These are phyloP conservation scores for Synanthedon formicaeformis DNA, from an alignment of 2,888 invertebrate species.

Conservation along the genomic window DNA sequence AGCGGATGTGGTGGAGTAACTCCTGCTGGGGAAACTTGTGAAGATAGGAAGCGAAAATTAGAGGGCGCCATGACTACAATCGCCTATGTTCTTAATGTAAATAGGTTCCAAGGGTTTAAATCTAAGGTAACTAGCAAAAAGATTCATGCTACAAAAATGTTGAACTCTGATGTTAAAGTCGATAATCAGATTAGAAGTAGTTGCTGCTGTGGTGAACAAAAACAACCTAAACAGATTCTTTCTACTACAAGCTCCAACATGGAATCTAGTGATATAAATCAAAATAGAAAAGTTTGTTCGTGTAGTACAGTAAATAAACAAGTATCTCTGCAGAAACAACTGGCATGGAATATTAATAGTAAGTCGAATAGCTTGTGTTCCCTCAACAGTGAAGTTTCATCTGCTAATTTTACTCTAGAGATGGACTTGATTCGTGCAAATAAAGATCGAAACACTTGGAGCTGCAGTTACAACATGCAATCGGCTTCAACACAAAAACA, in stretches of 20 bases:
- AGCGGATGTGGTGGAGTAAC: conserved; percentile 37
- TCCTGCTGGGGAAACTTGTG: conserved; percentile 35
- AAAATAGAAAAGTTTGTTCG: not conserved
- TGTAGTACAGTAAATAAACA: not conserved
- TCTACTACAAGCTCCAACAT: no score
- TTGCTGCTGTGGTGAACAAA: no score
- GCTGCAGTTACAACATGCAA: conserved; percentile 5
- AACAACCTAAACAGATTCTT: no score
- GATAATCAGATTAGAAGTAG: no score
- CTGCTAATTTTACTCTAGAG: no score
- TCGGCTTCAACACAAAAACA: conserved; percentile 1
- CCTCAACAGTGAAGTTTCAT: no score
- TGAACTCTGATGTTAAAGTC: no score
- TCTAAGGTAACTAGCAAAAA: not conserved
- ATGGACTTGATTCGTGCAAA: no score
- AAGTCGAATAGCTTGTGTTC: no score
- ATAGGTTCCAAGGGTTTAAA: conserved; percentile 19
- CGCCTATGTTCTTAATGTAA: conserved; percentile 31
- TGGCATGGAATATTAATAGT: no score
- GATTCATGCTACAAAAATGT: not conserved
- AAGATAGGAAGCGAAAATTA: conserved; percentile 30
- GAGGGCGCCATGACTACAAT: conserved; percentile 27
- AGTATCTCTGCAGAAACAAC: not conserved
- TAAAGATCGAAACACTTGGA: no score
- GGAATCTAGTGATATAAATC: not conserved